Evolutionary conservation across 2,113 vertebrate species (phyloP).

Genomic region (Accipiter cooperii): DNA sequence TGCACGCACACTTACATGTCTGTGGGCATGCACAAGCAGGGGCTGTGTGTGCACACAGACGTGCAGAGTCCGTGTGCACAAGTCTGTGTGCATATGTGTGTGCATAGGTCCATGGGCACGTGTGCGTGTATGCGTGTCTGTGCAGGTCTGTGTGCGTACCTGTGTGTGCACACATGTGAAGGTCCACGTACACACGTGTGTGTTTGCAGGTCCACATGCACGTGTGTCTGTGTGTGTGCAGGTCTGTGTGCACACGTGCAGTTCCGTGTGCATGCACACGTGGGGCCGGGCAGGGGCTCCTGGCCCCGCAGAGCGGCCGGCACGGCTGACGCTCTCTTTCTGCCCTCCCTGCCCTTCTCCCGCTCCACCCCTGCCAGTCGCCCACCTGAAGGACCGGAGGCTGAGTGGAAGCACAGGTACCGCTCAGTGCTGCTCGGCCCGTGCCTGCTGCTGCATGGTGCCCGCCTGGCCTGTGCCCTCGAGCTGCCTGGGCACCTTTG

Average conservation of each 20-base stretch:
- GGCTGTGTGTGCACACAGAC: neutral
- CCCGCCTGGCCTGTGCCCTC: neutral
- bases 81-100: no score
- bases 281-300: neutral
- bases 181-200: neutral
- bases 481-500: neutral
- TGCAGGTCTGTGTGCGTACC: neutral
- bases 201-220: neutral
- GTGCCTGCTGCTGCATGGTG: conserved; percentile 46
- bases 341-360: conserved; percentile 60
- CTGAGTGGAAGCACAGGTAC: conserved; percentile 98
- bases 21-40: neutral
- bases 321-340: neutral
- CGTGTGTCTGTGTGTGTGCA: neutral
- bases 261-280: neutral
- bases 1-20: neutral
- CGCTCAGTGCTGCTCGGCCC: neutral
- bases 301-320: fast-evolving
- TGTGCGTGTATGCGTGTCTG: neutral
- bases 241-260: neutral
- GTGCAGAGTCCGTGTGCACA: neutral
- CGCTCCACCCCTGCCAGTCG: conserved; percentile 82
- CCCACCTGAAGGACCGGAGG: conserved; percentile 98
- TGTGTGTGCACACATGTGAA: neutral
- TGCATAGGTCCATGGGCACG: neutral